phyloP scores from a whole-genome alignment of 1,140 invertebrate species.

The Dryas iulia region DNA sequence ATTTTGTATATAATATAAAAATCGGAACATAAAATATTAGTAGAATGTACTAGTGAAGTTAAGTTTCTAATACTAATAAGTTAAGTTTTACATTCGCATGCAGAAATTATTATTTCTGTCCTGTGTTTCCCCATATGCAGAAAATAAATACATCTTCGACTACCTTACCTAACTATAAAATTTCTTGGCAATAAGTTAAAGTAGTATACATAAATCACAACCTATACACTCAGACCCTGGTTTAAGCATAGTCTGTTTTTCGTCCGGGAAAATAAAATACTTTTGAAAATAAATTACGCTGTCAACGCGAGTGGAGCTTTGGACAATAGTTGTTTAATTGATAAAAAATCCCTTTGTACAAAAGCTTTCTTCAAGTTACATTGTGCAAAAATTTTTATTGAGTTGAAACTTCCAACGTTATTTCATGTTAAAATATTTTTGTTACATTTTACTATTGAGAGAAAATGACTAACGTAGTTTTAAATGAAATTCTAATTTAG shows the following conservation, averaged over 20 bases:
- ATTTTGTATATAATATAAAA: no score
- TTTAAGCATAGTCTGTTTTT: constrained; percentile 33
- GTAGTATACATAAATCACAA: constrained; percentile 32
- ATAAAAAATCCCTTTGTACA: constrained; percentile 18
- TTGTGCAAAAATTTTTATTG: neutral
- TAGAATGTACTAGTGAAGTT: no score
- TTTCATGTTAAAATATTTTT: neutral
- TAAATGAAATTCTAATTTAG: no score
- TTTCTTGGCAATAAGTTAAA: neutral
- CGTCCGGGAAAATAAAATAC: constrained; percentile 37
- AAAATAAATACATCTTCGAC: no score
- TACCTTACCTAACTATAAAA: neutral
- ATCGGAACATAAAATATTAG: no score
- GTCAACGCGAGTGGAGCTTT: constrained; percentile 32
- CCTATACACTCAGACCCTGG: constrained; percentile 27
- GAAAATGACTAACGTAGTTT: neutral
- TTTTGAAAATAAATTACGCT: constrained; percentile 35
- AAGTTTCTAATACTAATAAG: no score
- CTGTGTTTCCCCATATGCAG: no score
- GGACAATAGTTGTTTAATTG: constrained; percentile 37
- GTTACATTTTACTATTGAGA: neutral
- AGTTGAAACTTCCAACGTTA: neutral
- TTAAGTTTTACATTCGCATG: no score
- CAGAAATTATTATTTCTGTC: no score
- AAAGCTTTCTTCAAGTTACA: constrained; percentile 13